Evolutionary conservation across 1,140 invertebrate genomes (phyloP).

Genomic region (Heliconius eleuchia): DNA sequence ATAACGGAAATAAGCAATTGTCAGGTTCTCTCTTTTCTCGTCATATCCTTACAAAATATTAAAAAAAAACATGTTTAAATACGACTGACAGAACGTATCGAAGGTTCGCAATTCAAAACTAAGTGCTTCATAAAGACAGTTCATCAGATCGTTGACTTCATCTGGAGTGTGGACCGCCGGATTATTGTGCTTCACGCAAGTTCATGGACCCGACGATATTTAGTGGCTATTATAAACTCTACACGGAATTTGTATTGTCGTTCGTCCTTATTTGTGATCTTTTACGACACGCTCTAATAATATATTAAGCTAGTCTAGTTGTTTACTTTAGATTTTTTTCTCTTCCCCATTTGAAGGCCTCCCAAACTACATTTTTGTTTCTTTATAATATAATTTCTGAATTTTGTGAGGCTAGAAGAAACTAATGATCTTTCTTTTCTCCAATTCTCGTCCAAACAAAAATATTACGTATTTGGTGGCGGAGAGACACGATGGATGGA

Average conservation of each 20-base stretch:
- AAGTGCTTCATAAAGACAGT: conserved; percentile 23
- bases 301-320: neutral
- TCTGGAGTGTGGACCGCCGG: conserved; percentile 34
- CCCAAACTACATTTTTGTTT: neutral
- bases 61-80: neutral
- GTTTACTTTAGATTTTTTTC: neutral
- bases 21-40: neutral
- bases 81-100: neutral
- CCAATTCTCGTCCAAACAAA: too few species aligned
- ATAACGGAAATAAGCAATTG: neutral
- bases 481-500: too few species aligned
- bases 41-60: too few species aligned
- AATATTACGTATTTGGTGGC: too few species aligned
- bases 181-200: conserved; percentile 58
- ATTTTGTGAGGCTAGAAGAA: too few species aligned
- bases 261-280: conserved; percentile 24
- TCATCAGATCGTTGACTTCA: conserved; percentile 49
- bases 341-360: neutral
- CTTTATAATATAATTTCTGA: too few species aligned
- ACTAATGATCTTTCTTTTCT: too few species aligned
- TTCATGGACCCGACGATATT: conserved; percentile 56
- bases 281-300: conserved; percentile 8
- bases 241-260: conserved; percentile 9
- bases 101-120: neutral
- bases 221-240: conserved; percentile 29